Evolutionary conservation across 2,797 vertebrate species (phyloP), one percentile per base, ranked within the genome.

Genomic region (Anguilla megastoma): DNA sequence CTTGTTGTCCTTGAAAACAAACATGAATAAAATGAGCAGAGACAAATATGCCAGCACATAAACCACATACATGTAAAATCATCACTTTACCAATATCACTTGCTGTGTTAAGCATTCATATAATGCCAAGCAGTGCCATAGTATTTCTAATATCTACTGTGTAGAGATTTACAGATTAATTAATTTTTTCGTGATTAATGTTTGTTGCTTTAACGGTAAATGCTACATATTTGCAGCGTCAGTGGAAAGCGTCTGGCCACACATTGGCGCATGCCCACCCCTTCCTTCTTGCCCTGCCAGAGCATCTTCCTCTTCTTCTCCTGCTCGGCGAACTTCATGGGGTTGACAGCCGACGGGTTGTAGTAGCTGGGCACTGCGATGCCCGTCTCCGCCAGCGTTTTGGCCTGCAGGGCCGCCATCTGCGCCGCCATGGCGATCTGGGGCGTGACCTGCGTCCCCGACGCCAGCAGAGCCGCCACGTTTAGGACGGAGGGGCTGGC

Each of bases 371-470:
- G 99, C 10, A 99, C 98, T 33, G 98, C 98, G 30, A 99, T 99
- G 85, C 99, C 99, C 0, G 99, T 99, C 96, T 99, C 98, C 60
- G 98, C 98, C 91, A 99, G 93, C 0, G 99, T 98, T 93, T 97
- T 99, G 9, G 99, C 99, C 92, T 99, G 99, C 16, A 99, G 94
- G 0, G 98, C 98, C 84, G 99, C 99, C 99, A 99, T 99, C 85
- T 99, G 99, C 50, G 99, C 99, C 80, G 99, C 99, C 98, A 99
- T 99, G 50, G 99, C 99, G 2, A 99, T 99, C 92, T 99, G 99
- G 89, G 99, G 99, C 9, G 99, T 99, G 87, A 99, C 99, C 92
- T 99, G 99, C 0, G 98, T 99, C 90, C 99, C 99, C 0, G 98
- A 98, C 0, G 99, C 99, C 93, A 99, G 95, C 48, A 99, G 97